phyloP scores from a whole-genome alignment of 23 tunicate genomes.

The Corella eumyota region DNA sequence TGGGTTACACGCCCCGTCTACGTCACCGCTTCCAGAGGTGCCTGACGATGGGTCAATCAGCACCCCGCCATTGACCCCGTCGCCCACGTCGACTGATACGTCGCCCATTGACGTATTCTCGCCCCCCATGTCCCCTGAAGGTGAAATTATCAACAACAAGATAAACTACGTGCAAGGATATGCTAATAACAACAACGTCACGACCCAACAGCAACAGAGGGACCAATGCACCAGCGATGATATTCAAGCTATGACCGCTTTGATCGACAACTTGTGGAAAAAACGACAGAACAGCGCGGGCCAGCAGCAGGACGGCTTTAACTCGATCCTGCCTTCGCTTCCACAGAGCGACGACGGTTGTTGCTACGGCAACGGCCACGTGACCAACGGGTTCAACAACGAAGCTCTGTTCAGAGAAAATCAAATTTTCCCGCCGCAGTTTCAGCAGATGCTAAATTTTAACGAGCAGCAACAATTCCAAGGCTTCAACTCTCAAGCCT shows the following conservation, averaged over 20 bases:
- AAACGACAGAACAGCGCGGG: background rate
- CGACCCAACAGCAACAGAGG: no score
- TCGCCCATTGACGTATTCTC: background rate
- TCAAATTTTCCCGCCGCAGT: background rate
- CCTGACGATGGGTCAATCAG: constrained; percentile 79
- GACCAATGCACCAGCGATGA: constrained; percentile 14
- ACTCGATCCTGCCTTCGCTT: background rate
- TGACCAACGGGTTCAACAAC: background rate
- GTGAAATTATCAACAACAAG: background rate
- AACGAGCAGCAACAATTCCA: background rate
- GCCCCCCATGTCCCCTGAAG: constrained; percentile 26
- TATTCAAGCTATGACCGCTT: constrained; percentile 32
- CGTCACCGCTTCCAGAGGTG: constrained; percentile 59
- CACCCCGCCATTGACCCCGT: background rate
- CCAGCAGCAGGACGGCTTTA: background rate
- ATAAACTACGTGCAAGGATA: constrained; percentile 2
- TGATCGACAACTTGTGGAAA: constrained; percentile 22
- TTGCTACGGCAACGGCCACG: background rate
- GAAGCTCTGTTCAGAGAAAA: background rate
- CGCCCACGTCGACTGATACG: constrained; percentile 10
- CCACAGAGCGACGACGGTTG: background rate
- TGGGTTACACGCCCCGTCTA: constrained; percentile 28
- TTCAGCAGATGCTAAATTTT: background rate
- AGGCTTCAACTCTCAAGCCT: constrained; percentile 1
- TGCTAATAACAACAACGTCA: constrained; percentile 5